These are phyloP conservation scores for Tupiocoris notatus DNA, from an alignment of 2,888 invertebrate genomes.

Conservation along the genomic window DNA sequence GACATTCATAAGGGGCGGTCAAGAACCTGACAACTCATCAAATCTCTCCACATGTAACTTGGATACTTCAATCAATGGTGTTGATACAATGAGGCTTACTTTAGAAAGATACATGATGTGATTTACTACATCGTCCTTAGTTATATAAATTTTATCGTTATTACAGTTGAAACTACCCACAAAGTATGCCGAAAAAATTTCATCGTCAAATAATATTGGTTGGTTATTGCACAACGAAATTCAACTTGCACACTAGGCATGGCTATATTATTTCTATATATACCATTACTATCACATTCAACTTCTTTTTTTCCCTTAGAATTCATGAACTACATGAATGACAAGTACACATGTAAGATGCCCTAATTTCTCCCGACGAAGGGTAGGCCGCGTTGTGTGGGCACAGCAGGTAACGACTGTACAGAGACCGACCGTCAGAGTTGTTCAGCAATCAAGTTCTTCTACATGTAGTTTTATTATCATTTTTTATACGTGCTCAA, in stretches of 20 bases:
- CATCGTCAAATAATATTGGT: not conserved
- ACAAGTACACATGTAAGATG: not conserved
- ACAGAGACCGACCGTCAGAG: not conserved
- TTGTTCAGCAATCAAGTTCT: not conserved
- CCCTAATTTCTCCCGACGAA: slow-evolving; percentile 18
- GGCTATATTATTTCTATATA: not conserved
- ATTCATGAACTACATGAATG: slow-evolving; percentile 16
- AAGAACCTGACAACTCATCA: slow-evolving; percentile 31
- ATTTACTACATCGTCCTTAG: not conserved
- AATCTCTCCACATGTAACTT: slow-evolving; percentile 12
- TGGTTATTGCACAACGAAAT: not conserved
- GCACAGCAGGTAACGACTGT: not conserved
- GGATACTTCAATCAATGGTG: slow-evolving; percentile 21
- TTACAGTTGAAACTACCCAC: not conserved
- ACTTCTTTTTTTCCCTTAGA: slow-evolving; percentile 6
- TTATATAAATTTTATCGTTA: not conserved
- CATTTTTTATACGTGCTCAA: too few relatives aligned
- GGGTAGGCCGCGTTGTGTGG: slow-evolving; percentile 28
- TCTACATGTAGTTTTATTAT: not conserved
- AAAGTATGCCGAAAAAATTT: not conserved
- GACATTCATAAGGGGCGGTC: not conserved
- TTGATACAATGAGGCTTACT: slow-evolving; percentile 7
- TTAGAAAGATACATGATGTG: not conserved
- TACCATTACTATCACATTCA: slow-evolving; percentile 33
- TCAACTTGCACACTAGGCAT: not conserved